Evolutionary conservation across 2,797 vertebrate genomes (phyloP), one percentile per base, ranked within the genome.

Genomic region (Myripristis murdjan): DNA sequence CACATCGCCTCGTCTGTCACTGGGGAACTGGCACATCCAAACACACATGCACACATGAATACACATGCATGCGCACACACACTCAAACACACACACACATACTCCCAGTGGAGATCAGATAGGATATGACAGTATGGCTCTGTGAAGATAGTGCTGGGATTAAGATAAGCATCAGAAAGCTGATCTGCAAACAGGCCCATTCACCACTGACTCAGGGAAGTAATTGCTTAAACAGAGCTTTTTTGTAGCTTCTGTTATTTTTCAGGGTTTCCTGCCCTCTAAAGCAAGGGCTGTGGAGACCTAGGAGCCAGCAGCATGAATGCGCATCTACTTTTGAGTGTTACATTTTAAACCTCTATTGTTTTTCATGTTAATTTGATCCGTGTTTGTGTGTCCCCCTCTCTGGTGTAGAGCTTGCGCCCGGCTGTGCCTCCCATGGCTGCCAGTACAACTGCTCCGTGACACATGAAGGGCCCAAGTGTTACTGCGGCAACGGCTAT

Each of bases 401-500:
- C 56, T 84, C 41, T 53, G 51, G 14, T 59, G 0, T 88, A 98
- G 97, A 96, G 24, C 93, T 93, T 48, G 76, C 87, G 43, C 83
- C 89, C 55, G 96, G 93, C 90, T 99, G 98, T 89, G 92, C 91
- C 0, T 86, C 87, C 0, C 87, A 93, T 83, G 90, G 70, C 28
- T 99, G 98, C 90, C 94, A 97, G 88, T 95, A 95, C 84, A 91
- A 95, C 84, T 99, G 98, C 7, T 95, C 96, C 0, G 93, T 95
- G 2, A 98, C 96, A 1, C 91, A 95, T 12, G 89, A 78, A 0
- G 97, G 97, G 10, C 96, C 97, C 1, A 85, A 84, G 73, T 99
- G 98, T 90, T 99, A 98, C 93, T 99, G 98, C 89, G 92, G 91
- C 89, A 92, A 61, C 57, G 96, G 96, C 76, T 98, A 96, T 73